Percentiles rank a stretch among this genome's conserved stretches.
Conservation (phyloP, 2,797 vertebrate species). For the Streptopelia turtur region DNA sequence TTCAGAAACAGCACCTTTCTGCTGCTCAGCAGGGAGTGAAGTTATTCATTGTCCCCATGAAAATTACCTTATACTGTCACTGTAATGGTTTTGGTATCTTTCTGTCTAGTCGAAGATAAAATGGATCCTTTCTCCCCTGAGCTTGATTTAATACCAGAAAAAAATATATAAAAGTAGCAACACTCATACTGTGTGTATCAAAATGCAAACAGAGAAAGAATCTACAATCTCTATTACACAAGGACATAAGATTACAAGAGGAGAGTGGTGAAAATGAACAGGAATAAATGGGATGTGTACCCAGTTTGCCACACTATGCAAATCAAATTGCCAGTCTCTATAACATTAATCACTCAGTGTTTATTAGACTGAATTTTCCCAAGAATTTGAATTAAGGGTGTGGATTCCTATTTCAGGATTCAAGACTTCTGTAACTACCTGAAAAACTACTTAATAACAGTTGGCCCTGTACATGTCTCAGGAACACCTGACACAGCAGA, state of each 20-base stretch:
- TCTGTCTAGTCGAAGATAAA: neutral
- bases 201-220: neutral
- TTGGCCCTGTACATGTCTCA: neutral
- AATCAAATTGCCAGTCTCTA: neutral
- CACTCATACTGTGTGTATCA: neutral
- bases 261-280: neutral
- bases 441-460: neutral
- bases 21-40: neutral
- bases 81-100: neutral
- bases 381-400: neutral
- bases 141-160: neutral
- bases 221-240: neutral
- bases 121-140: neutral
- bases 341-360: neutral
- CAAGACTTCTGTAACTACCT: neutral
- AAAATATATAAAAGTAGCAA: neutral
- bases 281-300: neutral
- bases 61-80: neutral
- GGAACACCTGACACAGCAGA: accelerated
- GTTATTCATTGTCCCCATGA: neutral
- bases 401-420: neutral
- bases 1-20: neutral
- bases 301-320: neutral
- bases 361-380: neutral
- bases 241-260: neutral